Conservation (phyloP, 1,140 invertebrate species). For the Probaryconus sp. region DNA sequence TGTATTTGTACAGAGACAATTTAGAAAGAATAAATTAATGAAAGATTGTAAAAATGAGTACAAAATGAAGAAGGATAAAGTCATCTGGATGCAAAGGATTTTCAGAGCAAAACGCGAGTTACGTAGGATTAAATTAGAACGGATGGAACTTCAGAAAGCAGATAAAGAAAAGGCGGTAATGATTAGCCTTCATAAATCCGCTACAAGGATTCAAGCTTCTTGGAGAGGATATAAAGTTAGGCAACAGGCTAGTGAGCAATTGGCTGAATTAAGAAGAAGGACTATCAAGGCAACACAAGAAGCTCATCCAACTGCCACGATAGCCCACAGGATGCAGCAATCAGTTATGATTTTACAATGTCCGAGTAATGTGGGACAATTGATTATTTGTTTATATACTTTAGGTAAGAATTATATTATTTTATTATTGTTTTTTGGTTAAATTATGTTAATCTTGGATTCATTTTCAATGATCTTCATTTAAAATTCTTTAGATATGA, state of each 20-base stretch:
- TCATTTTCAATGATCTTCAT: too few relatives aligned
- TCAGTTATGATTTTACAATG: conserved; percentile 58
- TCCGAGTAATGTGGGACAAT: conserved; percentile 61
- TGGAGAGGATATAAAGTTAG: conserved; percentile 82
- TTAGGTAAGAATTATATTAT: conserved; percentile 58
- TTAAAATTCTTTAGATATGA: too few relatives aligned
- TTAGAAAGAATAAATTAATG: conserved; percentile 5
- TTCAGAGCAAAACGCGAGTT: not conserved
- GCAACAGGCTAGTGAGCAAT: conserved; percentile 63
- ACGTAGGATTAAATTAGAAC: not conserved
- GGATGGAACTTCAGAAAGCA: not conserved
- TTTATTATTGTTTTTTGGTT: conserved; percentile 5
- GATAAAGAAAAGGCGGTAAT: not conserved
- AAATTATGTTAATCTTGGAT: conserved; percentile 3
- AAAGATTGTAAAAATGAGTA: not conserved
- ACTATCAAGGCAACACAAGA: conserved; percentile 76
- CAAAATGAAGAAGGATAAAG: not conserved
- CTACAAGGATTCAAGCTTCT: conserved; percentile 82
- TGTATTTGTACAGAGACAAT: conserved; percentile 26
- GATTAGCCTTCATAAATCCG: conserved; percentile 72
- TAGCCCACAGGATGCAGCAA: conserved; percentile 57
- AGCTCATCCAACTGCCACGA: conserved; percentile 54
- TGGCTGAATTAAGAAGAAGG: conserved; percentile 75
- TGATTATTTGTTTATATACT: conserved; percentile 64
- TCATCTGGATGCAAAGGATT: conserved; percentile 12